Evolutionary conservation across 2,113 vertebrate genomes (phyloP).

Genomic region (Ammodramus savannarum): DNA sequence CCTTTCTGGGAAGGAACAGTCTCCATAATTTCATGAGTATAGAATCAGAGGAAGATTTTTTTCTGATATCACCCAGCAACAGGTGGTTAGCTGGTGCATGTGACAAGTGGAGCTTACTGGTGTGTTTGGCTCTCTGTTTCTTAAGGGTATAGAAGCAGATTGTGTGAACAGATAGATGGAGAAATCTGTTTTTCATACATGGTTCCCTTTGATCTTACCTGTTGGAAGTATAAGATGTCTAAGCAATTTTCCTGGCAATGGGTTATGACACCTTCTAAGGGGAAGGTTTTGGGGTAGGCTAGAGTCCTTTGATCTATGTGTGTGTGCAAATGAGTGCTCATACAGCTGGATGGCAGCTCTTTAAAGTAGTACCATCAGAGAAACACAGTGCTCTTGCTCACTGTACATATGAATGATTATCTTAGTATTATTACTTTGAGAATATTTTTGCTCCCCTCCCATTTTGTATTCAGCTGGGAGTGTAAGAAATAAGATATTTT

Average conservation of each 20-base stretch:
- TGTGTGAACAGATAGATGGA: not conserved
- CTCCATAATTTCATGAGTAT: not conserved
- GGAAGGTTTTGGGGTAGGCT: conserved; percentile 2
- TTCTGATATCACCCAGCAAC: not conserved
- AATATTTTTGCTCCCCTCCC: not conserved
- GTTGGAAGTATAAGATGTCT: not conserved
- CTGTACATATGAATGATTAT: conserved; percentile 36
- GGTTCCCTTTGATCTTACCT: not conserved
- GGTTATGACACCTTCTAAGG: not conserved
- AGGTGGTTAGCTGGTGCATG: not conserved
- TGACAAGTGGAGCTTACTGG: not conserved
- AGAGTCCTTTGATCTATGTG: not conserved
- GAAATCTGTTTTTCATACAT: not conserved
- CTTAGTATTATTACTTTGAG: not conserved
- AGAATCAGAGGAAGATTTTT: not conserved
- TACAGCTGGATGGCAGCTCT: not conserved
- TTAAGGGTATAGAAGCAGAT: not conserved
- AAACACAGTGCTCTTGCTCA: not conserved
- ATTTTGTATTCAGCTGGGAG: not conserved
- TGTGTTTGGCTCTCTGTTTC: not conserved
- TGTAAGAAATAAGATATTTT: conserved; percentile 22
- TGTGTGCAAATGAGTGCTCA: not conserved
- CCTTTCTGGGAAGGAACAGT: not conserved
- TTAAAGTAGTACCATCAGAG: not conserved
- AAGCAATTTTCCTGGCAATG: conserved; percentile 33